phyloP scores from a whole-genome alignment of 2,113 vertebrate genomes.

The Lepidiolamprologus cunningtoni region DNA sequence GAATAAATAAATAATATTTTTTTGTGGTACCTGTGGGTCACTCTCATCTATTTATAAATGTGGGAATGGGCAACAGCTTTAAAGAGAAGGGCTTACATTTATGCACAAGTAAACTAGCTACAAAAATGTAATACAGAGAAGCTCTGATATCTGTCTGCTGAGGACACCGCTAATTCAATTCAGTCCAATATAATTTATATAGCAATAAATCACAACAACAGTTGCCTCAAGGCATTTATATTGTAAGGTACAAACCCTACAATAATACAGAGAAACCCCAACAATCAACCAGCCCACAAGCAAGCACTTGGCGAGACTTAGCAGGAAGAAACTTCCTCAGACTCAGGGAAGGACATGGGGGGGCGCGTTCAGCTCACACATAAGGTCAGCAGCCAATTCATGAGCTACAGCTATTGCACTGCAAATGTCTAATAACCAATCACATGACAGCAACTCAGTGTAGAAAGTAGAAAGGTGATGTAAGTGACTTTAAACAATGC shows the following conservation, averaged over 20 bases:
- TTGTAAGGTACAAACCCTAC: background rate
- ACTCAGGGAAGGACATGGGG: background rate
- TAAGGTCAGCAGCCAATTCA: background rate
- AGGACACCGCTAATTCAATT: background rate
- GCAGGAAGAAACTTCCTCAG: background rate
- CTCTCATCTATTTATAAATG: background rate
- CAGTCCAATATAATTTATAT: background rate
- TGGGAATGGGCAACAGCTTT: background rate
- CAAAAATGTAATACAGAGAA: background rate
- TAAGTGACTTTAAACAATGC: background rate
- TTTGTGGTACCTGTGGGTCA: background rate
- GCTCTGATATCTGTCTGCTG: background rate
- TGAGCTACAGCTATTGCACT: background rate
- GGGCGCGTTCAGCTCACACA: background rate
- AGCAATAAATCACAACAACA: background rate
- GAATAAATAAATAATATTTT: background rate
- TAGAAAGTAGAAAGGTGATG: background rate
- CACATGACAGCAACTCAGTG: background rate
- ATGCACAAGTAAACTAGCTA: background rate
- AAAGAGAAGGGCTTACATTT: background rate
- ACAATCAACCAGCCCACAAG: background rate
- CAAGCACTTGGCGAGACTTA: background rate
- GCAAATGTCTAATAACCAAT: background rate
- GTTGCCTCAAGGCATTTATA: background rate
- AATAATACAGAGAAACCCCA: background rate